Evolutionary conservation across 2,797 vertebrate genomes (phyloP), one percentile per base, ranked within the genome.

Genomic region (Hippocampus kuda): DNA sequence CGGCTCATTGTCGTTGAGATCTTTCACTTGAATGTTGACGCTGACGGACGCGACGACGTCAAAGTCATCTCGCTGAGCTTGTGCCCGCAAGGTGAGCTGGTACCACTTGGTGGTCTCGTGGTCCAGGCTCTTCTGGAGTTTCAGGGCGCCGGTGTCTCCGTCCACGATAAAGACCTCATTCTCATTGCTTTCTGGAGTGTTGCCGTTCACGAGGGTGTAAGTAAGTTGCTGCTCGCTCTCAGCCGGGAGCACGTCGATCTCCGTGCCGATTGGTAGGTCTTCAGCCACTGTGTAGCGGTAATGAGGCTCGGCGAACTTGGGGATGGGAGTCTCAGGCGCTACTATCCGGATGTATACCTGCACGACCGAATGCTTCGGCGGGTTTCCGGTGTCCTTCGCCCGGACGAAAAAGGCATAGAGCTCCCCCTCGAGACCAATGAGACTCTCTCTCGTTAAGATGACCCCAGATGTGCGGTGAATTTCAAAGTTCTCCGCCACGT

Each of bases 91-190:
- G 44, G 89, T 92, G 62, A 99, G 94, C 71, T 98, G 97, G 76
- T 96, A 98, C 97, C 97, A 98, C 78, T 98, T 98, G 8, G 95
- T 94, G 0, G 85, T 92, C 85, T 98, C 97, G 2, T 98, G 95
- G 83, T 99, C 94, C 2, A 99, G 92, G 67, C 79, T 91, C 79
- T 98, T 99, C 77, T 95, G 93, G 64, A 99, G 90, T 83, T 96
- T 99, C 80, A 99, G 83, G 27, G 88, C 85, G 56, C 96, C 97
- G 1, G 90, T 94, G 70, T 95, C 91, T 53, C 77, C 88, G 83
- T 97, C 94, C 13, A 99, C 90, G 48, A 94, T 92, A 84, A 99
- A 99, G 75, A 93, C 88, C 42, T 96, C 93, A 69, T 94, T 93
- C 78, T 87, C 90, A 1, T 99, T 99, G 84, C 96, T 98, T 82